Conservation (phyloP, 2,113 vertebrate genomes). For the Pogona vitticeps region DNA sequence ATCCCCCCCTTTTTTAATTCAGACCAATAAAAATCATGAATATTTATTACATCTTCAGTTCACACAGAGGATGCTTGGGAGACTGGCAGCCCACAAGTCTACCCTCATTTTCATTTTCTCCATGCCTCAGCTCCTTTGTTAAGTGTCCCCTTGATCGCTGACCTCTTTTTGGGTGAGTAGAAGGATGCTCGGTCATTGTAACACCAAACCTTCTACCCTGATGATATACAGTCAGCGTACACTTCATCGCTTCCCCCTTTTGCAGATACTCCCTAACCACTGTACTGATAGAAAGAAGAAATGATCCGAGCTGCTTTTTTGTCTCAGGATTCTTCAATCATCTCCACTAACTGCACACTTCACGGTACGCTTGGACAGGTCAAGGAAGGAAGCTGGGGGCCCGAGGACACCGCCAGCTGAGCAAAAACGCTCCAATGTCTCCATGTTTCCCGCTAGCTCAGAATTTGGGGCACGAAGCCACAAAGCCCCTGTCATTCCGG, state of each 20-base stretch:
- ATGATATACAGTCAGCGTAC: not conserved
- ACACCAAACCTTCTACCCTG: not conserved
- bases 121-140: too few relatives aligned
- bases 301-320: not conserved
- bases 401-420: not conserved
- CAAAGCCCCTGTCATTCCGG: not conserved
- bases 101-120: too few relatives aligned
- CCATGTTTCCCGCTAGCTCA: accelerated
- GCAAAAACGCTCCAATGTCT: accelerated
- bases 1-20: too few relatives aligned
- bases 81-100: too few relatives aligned
- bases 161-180: not conserved
- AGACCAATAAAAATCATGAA: too few relatives aligned
- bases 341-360: accelerated
- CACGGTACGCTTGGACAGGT: accelerated
- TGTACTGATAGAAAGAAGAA: not conserved
- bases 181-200: not conserved
- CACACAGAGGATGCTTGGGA: too few relatives aligned
- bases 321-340: not conserved
- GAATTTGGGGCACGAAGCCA: not conserved
- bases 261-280: not conserved
- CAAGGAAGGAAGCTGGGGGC: not conserved
- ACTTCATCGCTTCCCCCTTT: not conserved
- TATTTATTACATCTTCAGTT: too few relatives aligned
- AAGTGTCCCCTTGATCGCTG: too few relatives aligned